Base-by-base conservation (phyloP, 2,797 vertebrate species). In the Alauda arvensis region DNA sequence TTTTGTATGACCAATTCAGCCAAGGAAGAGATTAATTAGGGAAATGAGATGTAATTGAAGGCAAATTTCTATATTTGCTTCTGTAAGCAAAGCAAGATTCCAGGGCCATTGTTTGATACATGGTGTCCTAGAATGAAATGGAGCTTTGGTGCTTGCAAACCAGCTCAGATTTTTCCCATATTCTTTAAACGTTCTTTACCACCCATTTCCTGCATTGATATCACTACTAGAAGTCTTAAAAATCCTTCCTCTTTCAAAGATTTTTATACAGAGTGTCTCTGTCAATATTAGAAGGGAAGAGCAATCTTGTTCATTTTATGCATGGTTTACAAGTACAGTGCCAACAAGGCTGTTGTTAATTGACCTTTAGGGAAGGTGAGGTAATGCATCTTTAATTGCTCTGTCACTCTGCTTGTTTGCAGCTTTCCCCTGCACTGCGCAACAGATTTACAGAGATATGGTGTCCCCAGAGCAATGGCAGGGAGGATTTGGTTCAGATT, bases 401-500 rank as follows among this genome's bases (percentile, higher is more conserved):
- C 1, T 82, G 10, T 86, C 6, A 1, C 42, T 95, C 42, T 91
- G 43, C 69, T 91, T 79, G 15, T 57, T 93, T 91, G 29, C 95
- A 99, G 99, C 98, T 99, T 18, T 99, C 99, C 56, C 99, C 99
- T 68, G 99, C 99, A 0, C 96, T 99, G 82, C 97, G 99, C 93
- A 99, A 99, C 95, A 97, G 99, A 48, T 99, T 99, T 95, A 99
- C 99, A 9, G 99, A 99, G 96, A 98, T 99, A 96, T 99, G 99
- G 99, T 99, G 99, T 91, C 98, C 99, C 21, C 99, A 99, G 88
- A 98, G 96, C 92, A 98, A 98, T 93, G 97, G 93, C 65, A 97
- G 97, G 28, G 91, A 96, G 42, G 99, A 99, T 96, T 96, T 99
- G 94, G 91, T 98, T 68, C 97, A 98, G 94, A 98, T 99, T 80